Evolutionary conservation across 2,888 invertebrate genomes (phyloP), one percentile per base, ranked within the genome.

Genomic region (Brachylomia viminalis): DNA sequence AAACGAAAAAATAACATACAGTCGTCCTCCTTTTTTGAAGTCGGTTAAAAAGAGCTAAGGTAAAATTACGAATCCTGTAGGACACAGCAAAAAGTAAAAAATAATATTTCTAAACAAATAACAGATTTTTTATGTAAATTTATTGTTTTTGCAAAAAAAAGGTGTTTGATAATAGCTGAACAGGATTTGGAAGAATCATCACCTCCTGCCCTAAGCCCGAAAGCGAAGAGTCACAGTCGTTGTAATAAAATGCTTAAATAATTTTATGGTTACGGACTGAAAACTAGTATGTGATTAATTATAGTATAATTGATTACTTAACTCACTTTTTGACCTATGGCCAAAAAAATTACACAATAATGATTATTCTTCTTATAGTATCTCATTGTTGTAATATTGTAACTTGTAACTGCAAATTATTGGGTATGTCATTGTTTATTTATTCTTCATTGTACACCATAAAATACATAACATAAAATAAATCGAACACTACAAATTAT

Each of bases 281-380:
- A 61, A 45, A 64, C 11, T 17, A 23, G 27, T 49, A 49, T 17
- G 47, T 17, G 47, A 47, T 47, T 23, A 5, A 30, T n/a, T 33
- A 17, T 15, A 47, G 8, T 71, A 23, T 38, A 20, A 4, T 33
- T 71, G 8, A 20, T n/a, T 13, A 20, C 4, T 38, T 70, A 10
- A 15, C 17, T 30, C 23, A 64, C 13, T 54, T 15, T 54, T 72
- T 58, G 5, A 58, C 5, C 8, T 27, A 58, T 8, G 10, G 17
- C 13, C 15, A 15, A 33, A 10, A 45, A 20, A 1, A 1, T 38
- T 38, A n/a, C 8, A 33, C 30, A 38, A 17, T 4, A n/a, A 38
- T 27, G 27, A 38, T 67, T 71, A 20, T 42, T 72, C 11, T 11
- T n/a, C 23, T 72, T 30, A 70, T 23, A 38, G 42, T 42, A 54